phyloP scores from a whole-genome alignment of 2,888 invertebrate species.

The Sepioteuthis lessoniana region DNA sequence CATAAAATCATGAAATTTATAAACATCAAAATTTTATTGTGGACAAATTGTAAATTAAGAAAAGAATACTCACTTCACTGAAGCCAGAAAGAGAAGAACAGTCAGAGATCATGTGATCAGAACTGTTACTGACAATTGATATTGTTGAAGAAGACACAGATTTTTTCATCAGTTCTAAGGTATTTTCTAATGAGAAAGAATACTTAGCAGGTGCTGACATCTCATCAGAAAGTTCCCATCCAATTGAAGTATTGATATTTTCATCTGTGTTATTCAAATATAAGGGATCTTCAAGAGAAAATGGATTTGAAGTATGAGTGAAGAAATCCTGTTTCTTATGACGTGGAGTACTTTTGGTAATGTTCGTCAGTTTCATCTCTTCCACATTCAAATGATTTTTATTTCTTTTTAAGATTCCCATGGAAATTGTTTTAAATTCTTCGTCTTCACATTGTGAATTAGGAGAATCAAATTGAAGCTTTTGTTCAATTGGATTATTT shows the following conservation, averaged over 20 bases:
- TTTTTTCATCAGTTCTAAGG: background rate
- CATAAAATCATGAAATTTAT: too few relatives aligned
- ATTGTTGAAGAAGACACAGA: background rate
- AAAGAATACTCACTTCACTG: conserved; percentile 21
- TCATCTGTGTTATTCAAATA: background rate
- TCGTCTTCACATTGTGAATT: background rate
- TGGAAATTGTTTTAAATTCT: background rate
- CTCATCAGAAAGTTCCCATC: conserved; percentile 34
- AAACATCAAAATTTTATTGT: too few relatives aligned
- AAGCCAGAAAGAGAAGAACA: conserved; percentile 43
- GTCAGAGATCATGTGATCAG: background rate
- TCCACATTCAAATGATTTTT: background rate
- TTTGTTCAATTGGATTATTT: background rate
- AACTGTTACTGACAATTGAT: background rate
- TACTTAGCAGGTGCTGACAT: background rate
- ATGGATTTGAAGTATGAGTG: background rate
- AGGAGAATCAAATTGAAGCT: background rate
- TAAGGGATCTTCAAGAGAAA: background rate
- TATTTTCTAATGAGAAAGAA: background rate
- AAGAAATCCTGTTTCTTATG: background rate
- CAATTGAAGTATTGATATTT: conserved; percentile 21
- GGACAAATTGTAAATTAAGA: background rate
- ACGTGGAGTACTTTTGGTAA: background rate
- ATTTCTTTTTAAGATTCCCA: background rate
- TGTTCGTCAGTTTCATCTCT: background rate